Conservation (phyloP, 1,140 invertebrate genomes). For the Zaprionus gabonicus region DNA sequence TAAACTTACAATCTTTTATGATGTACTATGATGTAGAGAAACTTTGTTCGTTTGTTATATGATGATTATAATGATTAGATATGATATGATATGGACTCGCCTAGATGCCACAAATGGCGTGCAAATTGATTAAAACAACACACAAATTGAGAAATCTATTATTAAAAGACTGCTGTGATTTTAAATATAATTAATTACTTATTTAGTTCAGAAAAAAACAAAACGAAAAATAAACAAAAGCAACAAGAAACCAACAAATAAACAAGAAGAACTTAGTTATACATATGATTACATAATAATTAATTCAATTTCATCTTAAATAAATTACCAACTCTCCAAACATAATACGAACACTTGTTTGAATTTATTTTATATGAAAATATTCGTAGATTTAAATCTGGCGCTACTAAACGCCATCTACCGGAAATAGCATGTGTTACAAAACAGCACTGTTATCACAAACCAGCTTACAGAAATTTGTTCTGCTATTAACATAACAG, state of each 20-base stretch:
- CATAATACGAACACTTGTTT: slow-evolving; percentile 5
- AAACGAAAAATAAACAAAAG: slow-evolving; percentile 30
- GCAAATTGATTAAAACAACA: slow-evolving; percentile 51
- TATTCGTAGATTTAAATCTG: background rate
- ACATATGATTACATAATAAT: slow-evolving; percentile 72
- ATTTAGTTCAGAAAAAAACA: slow-evolving; percentile 61
- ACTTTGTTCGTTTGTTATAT: slow-evolving; percentile 64
- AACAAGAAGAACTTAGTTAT: slow-evolving; percentile 75
- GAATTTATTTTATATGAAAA: background rate
- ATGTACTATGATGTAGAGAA: slow-evolving; percentile 45
- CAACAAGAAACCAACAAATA: slow-evolving; percentile 57
- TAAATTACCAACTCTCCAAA: slow-evolving; percentile 80
- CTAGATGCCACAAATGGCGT: slow-evolving; percentile 22
- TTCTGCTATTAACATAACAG: background rate
- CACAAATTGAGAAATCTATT: slow-evolving; percentile 78
- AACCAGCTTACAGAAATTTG: too few species aligned
- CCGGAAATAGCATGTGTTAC: background rate
- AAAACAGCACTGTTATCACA: background rate
- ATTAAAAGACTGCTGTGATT: slow-evolving; percentile 84
- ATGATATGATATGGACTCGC: background rate
- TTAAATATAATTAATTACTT: slow-evolving; percentile 77
- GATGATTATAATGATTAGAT: slow-evolving; percentile 27
- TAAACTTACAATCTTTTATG: slow-evolving; percentile 55
- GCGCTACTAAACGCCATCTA: slow-evolving; percentile 1
- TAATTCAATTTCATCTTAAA: slow-evolving; percentile 81